phyloP scores from a whole-genome alignment of 1,140 invertebrate genomes.

The Daktulosphaira vitifoliae region DNA sequence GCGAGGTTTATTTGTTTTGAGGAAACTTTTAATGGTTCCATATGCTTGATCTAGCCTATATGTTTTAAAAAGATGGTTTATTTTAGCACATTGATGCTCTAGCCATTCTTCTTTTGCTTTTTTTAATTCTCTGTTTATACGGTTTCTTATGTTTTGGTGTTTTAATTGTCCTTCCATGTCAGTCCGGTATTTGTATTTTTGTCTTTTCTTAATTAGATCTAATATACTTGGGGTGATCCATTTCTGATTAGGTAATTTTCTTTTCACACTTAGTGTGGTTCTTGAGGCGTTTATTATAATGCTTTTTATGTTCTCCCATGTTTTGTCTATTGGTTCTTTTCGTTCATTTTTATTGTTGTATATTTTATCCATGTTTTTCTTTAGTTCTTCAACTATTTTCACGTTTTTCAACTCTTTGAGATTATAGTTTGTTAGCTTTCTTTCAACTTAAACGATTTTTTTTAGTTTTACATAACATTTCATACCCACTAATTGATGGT shows the following conservation, averaged over 20 bases:
- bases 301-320: background rate
- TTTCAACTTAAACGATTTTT: background rate
- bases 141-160: constrained; percentile 11
- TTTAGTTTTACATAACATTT: background rate
- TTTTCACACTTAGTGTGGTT: too few relatives aligned
- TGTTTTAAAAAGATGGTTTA: background rate
- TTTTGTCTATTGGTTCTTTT: background rate
- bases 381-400: background rate
- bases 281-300: too few relatives aligned
- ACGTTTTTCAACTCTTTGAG: background rate
- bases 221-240: constrained; percentile 4
- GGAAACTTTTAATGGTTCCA: constrained; percentile 10
- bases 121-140: constrained; percentile 13
- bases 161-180: constrained; percentile 22
- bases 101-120: constrained; percentile 13
- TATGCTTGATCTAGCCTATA: constrained; percentile 1
- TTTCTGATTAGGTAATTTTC: background rate
- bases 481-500: too few relatives aligned
- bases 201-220: constrained; percentile 8
- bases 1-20: background rate
- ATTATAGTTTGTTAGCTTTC: too few relatives aligned
- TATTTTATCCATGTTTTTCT: background rate
- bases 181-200: constrained; percentile 1
- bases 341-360: background rate
- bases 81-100: constrained; percentile 8